Base-by-base conservation (phyloP, 2,113 vertebrate species). In the Panurus biarmicus region DNA sequence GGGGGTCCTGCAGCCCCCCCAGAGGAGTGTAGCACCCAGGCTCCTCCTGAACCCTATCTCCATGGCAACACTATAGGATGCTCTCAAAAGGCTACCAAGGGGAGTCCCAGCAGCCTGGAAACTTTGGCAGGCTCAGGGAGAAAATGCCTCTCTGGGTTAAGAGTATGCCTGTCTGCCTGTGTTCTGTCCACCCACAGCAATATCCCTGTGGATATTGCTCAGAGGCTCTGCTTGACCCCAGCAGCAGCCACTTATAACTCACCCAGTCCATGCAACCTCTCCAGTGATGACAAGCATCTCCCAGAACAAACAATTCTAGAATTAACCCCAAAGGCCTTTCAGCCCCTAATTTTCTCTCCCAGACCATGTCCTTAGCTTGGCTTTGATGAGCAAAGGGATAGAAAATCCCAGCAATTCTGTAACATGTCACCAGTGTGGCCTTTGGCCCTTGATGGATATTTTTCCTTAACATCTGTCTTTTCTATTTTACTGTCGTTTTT, bases 191-290 rank as follows among this genome's bases (percentile, higher is more conserved):
- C 47, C 66, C 83, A 38, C 66, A 69, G 71, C 76, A 61, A 8
- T 17, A 38, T 38, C n/a, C 67, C 84, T 36, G 54, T 2, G 13
- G 54, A 40, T 29, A 14, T 4, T 28, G 60, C 1, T 1, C 60
- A 53, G 36, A 80, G 60, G n/a, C 4, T 4, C 57, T 66, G 82
- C 85, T 80, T 79, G 53, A n/a, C 36, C 44, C 29, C 5, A 8
- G 70, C 48, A 84, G 67, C 82, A 93, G 69, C 56, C 71, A 25
- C 82, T 75, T 61, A 18, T 2, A 66, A 65, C 76, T 51, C 47
- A 26, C 0, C 33, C 29, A 65, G 3, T 57, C 33, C 0, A 0
- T 1, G 0, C 1, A 7, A 18, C 48, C 31, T 78, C 44, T 33
- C 24, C 47, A 14, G 60, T 40, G 5, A 81, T 82, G 62, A 91